Evolutionary conservation across 2,888 invertebrate genomes (phyloP).

Genomic region (Ellobium chinense): DNA sequence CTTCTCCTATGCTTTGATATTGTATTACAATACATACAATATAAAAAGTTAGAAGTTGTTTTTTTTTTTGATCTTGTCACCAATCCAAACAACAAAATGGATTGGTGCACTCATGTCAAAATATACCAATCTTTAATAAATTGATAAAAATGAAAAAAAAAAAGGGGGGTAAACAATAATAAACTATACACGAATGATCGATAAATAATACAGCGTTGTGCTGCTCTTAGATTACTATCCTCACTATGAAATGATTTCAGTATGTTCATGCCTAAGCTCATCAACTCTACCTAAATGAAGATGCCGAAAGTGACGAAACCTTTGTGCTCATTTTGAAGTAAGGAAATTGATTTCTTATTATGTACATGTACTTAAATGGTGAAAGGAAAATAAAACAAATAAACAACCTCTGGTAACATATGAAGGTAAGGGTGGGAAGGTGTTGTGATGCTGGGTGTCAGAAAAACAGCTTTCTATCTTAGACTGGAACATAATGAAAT

Average conservation of each 20-base stretch:
- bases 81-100: conserved; percentile 9
- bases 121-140: neutral
- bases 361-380: no score
- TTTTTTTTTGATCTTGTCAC: conserved; percentile 9
- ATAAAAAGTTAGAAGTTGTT: neutral
- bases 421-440: neutral
- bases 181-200: neutral
- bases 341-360: neutral
- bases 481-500: conserved; percentile 35
- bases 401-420: neutral
- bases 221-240: conserved; percentile 10
- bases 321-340: neutral
- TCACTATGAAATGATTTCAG: conserved; percentile 5
- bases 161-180: neutral
- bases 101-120: neutral
- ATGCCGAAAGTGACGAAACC: neutral
- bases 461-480: neutral
- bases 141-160: neutral
- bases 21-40: conserved; percentile 22
- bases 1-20: conserved; percentile 35
- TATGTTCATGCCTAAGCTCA: conserved; percentile 14
- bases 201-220: neutral
- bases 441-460: neutral
- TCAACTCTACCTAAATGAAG: neutral
- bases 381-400: neutral